Evolutionary conservation across 2,113 vertebrate genomes (phyloP).

Genomic region (Himantopus leucocephalus): DNA sequence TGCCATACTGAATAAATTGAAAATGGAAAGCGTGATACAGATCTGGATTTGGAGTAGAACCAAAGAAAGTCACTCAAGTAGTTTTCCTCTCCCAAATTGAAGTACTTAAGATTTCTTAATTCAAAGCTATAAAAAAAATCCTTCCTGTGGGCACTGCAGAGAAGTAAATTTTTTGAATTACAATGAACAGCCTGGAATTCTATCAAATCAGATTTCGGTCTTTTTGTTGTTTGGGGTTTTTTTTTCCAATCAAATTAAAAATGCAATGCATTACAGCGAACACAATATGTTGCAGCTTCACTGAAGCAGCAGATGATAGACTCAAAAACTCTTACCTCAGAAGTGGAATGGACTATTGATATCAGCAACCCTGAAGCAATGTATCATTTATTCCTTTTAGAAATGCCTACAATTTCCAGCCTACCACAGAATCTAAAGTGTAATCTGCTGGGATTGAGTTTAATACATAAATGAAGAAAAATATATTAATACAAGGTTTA

Average conservation of each 20-base stretch:
- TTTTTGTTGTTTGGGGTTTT: not conserved
- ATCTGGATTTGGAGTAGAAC: not conserved
- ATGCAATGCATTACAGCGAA: not conserved
- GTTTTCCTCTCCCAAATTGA: not conserved
- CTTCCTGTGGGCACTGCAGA: not conserved
- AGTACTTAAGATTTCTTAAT: constrained; percentile 21
- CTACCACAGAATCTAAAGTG: not conserved
- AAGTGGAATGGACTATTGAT: not conserved
- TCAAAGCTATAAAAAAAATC: not conserved
- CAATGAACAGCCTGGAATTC: not conserved
- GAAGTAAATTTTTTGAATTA: not conserved
- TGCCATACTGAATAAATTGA: not conserved
- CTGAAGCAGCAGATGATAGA: too few species aligned
- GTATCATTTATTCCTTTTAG: not conserved
- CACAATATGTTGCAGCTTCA: not conserved
- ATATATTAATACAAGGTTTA: not conserved
- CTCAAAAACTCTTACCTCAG: not conserved
- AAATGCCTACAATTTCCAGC: not conserved
- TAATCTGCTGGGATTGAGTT: not conserved
- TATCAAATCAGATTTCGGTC: not conserved
- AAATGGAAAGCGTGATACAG: not conserved
- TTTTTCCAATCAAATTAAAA: not conserved
- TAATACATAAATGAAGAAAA: not conserved
- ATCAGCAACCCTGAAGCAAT: not conserved
- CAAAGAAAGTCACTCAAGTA: not conserved